Evolutionary conservation across 1,140 invertebrate genomes (phyloP), one percentile per base, ranked within the genome.

Genomic region (Melanaphis sacchari): DNA sequence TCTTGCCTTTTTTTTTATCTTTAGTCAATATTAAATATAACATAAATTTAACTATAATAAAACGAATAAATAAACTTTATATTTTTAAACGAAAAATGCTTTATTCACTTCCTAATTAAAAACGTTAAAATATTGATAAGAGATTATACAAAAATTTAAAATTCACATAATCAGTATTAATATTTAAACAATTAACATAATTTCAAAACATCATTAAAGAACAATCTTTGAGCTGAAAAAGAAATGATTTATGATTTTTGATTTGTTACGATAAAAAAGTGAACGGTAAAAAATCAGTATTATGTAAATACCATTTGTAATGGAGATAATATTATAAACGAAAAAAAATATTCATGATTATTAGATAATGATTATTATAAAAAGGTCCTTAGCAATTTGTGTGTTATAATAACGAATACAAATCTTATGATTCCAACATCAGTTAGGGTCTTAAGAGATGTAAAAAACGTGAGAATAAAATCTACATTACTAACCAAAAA

Each of bases 251-350:
- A 76, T n/a, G 59, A n/a, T n/a, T n/a, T 76, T 76, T 76, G 31
- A 76, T 76, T n/a, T 15, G 31, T 76, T 76, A 18, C n/a, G 59
- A 76, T 76, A 76, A 76, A 76, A 66, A n/a, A 76, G 59, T 76
- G 59, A n/a, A n/a, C 4, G 2, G 31, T 18, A 76, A n/a, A n/a
- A 76, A 76, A n/a, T 76, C 59, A n/a, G 59, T n/a, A 66, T 66
- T 66, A 66, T 66, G 11, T 15, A 66, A 66, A 15, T 66, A 66
- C 31, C 18, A 76, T 76, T 76, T 76, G 59, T 76, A 76, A 76
- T 76, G 31, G 59, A 76, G 59, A 76, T 76, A 76, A 76, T 76
- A n/a, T 76, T 76, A 76, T 76, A 76, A 76, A 76, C 59, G 59
- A 76, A 76, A 76, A 76, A 15, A 76, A 76, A 76, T 76, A 76